phyloP scores from a whole-genome alignment of 2,888 invertebrate genomes.

The Chymomyza caudatula region DNA sequence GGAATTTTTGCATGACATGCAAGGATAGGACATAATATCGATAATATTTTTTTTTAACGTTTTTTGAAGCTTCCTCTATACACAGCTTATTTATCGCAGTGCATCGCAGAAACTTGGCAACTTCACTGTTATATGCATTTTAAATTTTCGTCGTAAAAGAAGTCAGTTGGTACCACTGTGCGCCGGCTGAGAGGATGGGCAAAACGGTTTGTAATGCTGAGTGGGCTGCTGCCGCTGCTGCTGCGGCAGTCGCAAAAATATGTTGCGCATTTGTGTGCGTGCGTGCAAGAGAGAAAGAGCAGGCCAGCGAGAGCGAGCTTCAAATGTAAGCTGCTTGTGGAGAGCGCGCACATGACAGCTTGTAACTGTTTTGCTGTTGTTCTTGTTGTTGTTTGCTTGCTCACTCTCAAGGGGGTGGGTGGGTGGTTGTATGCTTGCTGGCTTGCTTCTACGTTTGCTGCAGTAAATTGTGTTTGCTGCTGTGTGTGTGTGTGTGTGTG shows the following conservation, averaged over 20 bases:
- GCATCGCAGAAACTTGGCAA: no score
- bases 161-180: no score
- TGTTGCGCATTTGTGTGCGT: conserved; percentile 67
- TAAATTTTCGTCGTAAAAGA: no score
- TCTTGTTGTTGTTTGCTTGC: conserved; percentile 4
- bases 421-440: neutral
- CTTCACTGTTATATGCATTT: no score
- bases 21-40: no score
- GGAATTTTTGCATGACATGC: no score
- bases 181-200: neutral
- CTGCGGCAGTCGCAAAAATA: conserved; percentile 71
- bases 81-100: no score
- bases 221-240: conserved; percentile 28
- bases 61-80: no score
- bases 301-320: conserved; percentile 10
- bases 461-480: conserved; percentile 29
- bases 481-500: conserved; percentile 62
- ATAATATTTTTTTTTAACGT: no score
- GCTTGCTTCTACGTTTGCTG: neutral
- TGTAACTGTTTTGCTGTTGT: conserved; percentile 15
- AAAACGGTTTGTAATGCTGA: neutral
- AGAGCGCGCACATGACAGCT: conserved; percentile 1
- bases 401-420: neutral
- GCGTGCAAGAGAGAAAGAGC: conserved; percentile 1
- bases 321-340: neutral